These are phyloP conservation scores for Thaleichthys pacificus DNA, from an alignment of 2,797 vertebrate species.

Conservation along the genomic window DNA sequence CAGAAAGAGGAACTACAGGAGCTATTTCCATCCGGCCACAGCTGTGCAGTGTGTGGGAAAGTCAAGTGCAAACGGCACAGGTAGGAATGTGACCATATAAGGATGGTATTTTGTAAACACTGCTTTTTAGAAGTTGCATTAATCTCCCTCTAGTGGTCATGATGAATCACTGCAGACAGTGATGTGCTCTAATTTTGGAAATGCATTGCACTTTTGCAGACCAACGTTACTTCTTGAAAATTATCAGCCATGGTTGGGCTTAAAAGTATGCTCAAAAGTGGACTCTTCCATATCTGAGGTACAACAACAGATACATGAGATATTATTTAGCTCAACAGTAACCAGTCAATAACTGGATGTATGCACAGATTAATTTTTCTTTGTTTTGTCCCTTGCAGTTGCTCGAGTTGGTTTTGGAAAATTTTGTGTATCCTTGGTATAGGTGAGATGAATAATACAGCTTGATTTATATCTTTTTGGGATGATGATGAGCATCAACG, in stretches of 20 bases:
- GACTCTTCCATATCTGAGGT: conserved; percentile 93
- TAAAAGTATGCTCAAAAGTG: conserved; percentile 91
- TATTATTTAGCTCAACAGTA: background rate
- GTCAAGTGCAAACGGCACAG: conserved; percentile 90
- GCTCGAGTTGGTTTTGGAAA: conserved; percentile 93
- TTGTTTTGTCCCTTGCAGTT: conserved; percentile 71
- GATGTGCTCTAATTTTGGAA: conserved; percentile 12
- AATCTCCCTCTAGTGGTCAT: conserved; percentile 23
- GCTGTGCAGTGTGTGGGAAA: conserved; percentile 93
- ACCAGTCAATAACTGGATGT: background rate
- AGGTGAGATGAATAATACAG: conserved; percentile 73
- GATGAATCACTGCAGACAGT: background rate
- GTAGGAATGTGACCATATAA: conserved; percentile 62
- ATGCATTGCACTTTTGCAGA: conserved; percentile 57
- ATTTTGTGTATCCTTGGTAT: conserved; percentile 97
- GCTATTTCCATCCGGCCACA: conserved; percentile 86
- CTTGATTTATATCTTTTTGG: too few relatives aligned
- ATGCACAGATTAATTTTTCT: background rate
- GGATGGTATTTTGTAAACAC: too few relatives aligned
- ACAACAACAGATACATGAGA: conserved; percentile 10
- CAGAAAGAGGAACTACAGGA: conserved; percentile 82
- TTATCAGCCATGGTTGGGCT: conserved; percentile 92
- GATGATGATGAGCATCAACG: too few relatives aligned
- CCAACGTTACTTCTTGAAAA: conserved; percentile 89
- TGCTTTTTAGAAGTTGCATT: background rate